Base-by-base conservation (phyloP, 1,140 invertebrate genomes). In the Danaus plexippus region DNA sequence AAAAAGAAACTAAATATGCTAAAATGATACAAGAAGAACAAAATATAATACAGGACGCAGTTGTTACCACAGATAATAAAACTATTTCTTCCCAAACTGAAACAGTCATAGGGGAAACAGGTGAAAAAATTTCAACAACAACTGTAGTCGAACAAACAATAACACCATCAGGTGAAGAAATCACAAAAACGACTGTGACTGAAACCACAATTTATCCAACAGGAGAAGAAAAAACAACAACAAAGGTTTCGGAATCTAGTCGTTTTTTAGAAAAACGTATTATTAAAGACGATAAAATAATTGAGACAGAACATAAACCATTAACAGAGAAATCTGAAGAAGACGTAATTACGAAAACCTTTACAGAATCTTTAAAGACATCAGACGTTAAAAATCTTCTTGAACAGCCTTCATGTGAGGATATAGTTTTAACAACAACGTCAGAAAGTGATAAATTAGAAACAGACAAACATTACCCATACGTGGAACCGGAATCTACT, bases 51-150 rank as follows among this genome's bases (percentile, higher is more conserved):
- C 50, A 48, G 41, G 50, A 54, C 1, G 54, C 47, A 46, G 54
- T 57, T 57, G 43, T 57, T 9, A 58, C 52, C 0, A 40, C 40
- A 32, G 63, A 49, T 2, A 66, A 64, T 47, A 45, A 58, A 43
- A 52, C 57, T 12, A 9, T 55, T 15, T 46, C 48, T 11, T 53
- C 57, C 8, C 58, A 59, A 52, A 52, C 42, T 11, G 47, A 54
- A 9, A 51, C 11, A 11, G 46, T 41, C 54, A 51, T 51, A 13
- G 58, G 58, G 13, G 48, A 54, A 11, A 8, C 8, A 1, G 58
- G 58, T 9, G 58, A 60, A 41, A 10, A 60, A 50, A 60, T 60
- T 41, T 54, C 47, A 9, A 42, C 22, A n/a, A 42, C 9, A n/a
- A 51, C 49, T 42, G 11, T 51, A 13, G 42, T 41, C 12, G 40